phyloP scores from a whole-genome alignment of 1,140 invertebrate genomes.

The Mylabris phalerata region DNA sequence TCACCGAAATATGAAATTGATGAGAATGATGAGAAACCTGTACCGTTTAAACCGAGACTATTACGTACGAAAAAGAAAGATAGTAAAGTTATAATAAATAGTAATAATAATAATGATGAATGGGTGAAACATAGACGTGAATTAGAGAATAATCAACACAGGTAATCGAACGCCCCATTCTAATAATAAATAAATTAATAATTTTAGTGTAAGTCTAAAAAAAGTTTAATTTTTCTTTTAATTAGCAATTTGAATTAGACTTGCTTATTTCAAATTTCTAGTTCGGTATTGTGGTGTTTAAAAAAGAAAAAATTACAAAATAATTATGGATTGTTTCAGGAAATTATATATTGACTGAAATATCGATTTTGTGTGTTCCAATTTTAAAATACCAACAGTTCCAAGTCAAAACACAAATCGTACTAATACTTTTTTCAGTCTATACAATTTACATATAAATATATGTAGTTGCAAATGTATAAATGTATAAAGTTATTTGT shows the following conservation, averaged over 20 bases:
- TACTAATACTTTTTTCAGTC: no score
- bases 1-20: slow-evolving; percentile 16
- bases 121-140: slow-evolving; percentile 37
- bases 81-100: slow-evolving; percentile 20
- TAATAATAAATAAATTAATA: neutral
- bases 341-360: slow-evolving; percentile 10
- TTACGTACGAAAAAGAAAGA: slow-evolving; percentile 36
- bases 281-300: no score
- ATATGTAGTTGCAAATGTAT: no score
- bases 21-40: slow-evolving; percentile 25
- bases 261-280: slow-evolving; percentile 2
- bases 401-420: neutral
- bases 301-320: neutral
- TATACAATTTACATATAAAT: no score
- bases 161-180: slow-evolving; percentile 29
- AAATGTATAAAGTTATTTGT: no score
- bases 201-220: slow-evolving; percentile 11
- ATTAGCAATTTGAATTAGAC: no score
- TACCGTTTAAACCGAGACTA: slow-evolving; percentile 35
- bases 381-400: neutral
- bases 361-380: neutral
- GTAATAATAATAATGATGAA: slow-evolving; percentile 38
- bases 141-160: slow-evolving; percentile 32
- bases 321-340: slow-evolving; percentile 8
- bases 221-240: no score